Evolutionary conservation across 2,113 vertebrate genomes (phyloP).

Genomic region (Narcine bancroftii): DNA sequence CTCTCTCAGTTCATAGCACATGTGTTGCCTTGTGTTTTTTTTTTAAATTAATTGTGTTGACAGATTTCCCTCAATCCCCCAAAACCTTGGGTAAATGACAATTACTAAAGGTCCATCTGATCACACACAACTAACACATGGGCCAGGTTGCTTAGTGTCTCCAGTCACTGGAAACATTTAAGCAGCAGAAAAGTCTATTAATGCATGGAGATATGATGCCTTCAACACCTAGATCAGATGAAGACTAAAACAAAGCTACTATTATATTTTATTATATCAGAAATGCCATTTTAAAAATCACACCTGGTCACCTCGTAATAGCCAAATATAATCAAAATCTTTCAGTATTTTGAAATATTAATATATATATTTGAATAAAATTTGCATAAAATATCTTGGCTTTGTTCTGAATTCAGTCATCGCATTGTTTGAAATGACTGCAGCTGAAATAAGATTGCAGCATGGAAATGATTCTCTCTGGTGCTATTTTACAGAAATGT

Average conservation of each 20-base stretch:
- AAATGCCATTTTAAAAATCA: neutral
- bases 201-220: neutral
- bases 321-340: neutral
- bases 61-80: neutral
- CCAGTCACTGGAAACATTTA: neutral
- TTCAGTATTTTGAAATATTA: neutral
- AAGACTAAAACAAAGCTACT: neutral
- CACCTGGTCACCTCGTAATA: too few relatives aligned
- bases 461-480: neutral
- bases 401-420: slow-evolving; percentile 8
- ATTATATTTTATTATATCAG: neutral
- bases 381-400: neutral
- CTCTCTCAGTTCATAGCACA: neutral
- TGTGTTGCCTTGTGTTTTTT: too few relatives aligned
- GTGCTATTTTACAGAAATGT: too few relatives aligned
- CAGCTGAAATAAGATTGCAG: neutral
- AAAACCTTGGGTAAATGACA: neutral
- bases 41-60: neutral
- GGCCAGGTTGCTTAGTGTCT: neutral
- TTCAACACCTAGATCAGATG: neutral
- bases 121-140: neutral
- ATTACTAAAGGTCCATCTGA: neutral
- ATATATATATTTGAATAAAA: neutral
- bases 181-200: neutral
- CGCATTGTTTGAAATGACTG: neutral